Base-by-base conservation (phyloP, 2,797 vertebrate genomes). In the Brachyalestes nurse region DNA sequence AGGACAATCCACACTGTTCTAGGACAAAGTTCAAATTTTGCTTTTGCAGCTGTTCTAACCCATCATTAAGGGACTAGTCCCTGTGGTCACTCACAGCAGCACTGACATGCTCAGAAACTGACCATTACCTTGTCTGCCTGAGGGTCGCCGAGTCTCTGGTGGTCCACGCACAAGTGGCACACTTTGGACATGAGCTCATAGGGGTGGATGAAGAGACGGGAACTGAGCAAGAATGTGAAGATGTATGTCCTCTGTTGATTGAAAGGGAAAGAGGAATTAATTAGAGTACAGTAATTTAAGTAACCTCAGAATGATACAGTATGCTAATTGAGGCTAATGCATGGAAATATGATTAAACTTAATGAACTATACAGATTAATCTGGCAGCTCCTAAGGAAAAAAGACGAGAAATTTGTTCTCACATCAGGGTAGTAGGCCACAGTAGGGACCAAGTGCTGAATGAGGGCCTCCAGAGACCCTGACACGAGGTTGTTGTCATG, bases 141-240 rank as follows among this genome's bases (percentile, higher is more conserved):
- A 10, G 95, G 91, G 16, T 98, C 96, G 0, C 91, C 85, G 8
- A 95, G 90, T 62, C 95, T 92, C 90, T 96, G 96, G 57, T 97
- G 96, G 84, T 98, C 96, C 40, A 90, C 49, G 79, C 96, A 97
- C 80, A 98, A 89, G 67, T 96, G 95, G 83, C 95, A 97, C 71
- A 98, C 96, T 87, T 94, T 97, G 62, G 95, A 93, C 96, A 99
- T 97, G 77, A 99, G 94, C 64, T 98, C 96, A 0, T 95, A 94
- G 0, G 97, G 97, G 77, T 94, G 96, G 90, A 98, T 91, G 85
- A 97, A 98, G 38, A 99, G 93, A 16, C 97, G 96, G 4, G 97
- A 98, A 78, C 96, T 99, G 77, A 99, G 96, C 62, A 99, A 93
- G 88, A 99, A 99, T 64, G 97, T 98, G 87, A 99, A 99, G 88